Percentiles rank a stretch among this genome's conserved stretches.
Conservation (phyloP, 2,888 invertebrate genomes). For the Pterostichus niger region DNA sequence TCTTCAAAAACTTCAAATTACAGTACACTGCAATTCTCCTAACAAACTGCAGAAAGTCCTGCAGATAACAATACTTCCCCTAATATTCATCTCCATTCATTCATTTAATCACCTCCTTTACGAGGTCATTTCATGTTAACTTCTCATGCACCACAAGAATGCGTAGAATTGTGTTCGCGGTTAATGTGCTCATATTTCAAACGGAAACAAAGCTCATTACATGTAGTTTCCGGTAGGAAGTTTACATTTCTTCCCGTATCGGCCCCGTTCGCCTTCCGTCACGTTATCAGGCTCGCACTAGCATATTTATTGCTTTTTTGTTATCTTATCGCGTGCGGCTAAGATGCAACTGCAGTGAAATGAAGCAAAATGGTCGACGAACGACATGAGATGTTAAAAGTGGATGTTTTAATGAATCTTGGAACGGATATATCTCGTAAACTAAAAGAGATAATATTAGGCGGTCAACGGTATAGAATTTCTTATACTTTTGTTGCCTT, state of each 20-base stretch:
- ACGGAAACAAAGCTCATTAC: conserved; percentile 60
- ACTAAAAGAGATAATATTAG: too few species aligned
- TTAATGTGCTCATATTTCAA: conserved; percentile 45
- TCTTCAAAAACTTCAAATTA: too few species aligned
- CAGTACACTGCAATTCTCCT: too few species aligned
- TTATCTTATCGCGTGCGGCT: conserved; percentile 49
- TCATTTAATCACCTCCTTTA: conserved; percentile 37
- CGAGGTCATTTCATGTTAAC: conserved; percentile 50
- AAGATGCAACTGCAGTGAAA: conserved; percentile 35
- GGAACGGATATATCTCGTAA: too few species aligned
- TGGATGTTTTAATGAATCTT: too few species aligned
- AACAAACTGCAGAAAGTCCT: too few species aligned
- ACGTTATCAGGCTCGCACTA: conserved; percentile 26
- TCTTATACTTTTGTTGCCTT: too few species aligned
- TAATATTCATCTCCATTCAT: conserved; percentile 44
- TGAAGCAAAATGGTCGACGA: conserved; percentile 19
- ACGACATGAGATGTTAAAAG: too few species aligned
- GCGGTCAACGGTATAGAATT: too few species aligned
- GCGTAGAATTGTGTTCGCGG: conserved; percentile 16
- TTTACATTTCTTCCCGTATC: conserved; percentile 55
- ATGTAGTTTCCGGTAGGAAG: conserved; percentile 38
- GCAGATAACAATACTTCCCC: conserved; percentile 14
- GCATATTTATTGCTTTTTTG: conserved; percentile 15
- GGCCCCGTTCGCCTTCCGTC: conserved; percentile 5
- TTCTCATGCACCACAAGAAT: conserved; percentile 21